Evolutionary conservation across 2,888 invertebrate species (phyloP), one percentile per base, ranked within the genome.

Genomic region (Lathronympha strigana): DNA sequence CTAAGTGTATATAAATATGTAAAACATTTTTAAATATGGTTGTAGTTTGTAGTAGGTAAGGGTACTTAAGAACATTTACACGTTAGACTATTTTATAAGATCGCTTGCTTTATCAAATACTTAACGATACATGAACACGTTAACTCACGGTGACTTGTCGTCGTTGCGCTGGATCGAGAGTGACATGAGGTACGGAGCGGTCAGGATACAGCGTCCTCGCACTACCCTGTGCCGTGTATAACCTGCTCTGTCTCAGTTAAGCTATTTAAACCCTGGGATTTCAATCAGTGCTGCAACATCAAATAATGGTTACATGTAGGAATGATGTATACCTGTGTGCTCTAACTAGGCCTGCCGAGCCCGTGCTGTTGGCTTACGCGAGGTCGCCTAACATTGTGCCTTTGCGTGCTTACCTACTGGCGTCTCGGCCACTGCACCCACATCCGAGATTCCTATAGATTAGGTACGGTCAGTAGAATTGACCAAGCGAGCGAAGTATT

Each of bases 101-200:
- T n/a, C n/a, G n/a, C n/a, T n/a, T n/a, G n/a, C n/a, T n/a, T n/a
- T n/a, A n/a, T n/a, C n/a, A n/a, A n/a, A n/a, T n/a, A n/a, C n/a
- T n/a, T n/a, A n/a, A n/a, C n/a, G n/a, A n/a, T 99, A 97, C 87
- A 96, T 99, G 58, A 99, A 99, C 88, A 96, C 98, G 0, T 84
- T 98, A 73, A 95, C 95, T 13, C 94, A 98, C 80, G 99, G 99
- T 63, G 99, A 99, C 90, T 93, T 99, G 72, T 95, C 98, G 19
- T 98, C 93, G 98, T 72, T 94, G 95, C 77, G 99, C 97, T 99
- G 97, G 99, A 80, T 98, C 97, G 92, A 97, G 97, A 61, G 96
- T 96, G 55, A 83, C 69, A 75, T 87, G 81, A 15, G 17, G 11
- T 17, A 28, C 50, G 67, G 67, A 21, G 81, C 25, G 11, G 50